Conservation (phyloP, 2,888 invertebrate genomes). For the Dynastes grantii region DNA sequence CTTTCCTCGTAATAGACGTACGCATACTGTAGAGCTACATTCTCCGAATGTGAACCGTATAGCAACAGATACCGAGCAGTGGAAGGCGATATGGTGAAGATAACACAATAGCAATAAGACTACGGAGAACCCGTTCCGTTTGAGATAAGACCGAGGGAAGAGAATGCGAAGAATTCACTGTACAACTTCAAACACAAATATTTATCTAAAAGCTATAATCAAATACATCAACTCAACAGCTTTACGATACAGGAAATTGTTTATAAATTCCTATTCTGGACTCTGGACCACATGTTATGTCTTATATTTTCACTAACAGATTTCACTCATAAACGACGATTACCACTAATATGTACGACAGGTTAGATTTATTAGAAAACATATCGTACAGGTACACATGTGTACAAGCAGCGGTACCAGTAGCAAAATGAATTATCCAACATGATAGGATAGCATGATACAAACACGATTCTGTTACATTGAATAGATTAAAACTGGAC, state of each 20-base stretch:
- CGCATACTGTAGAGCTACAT: conserved; percentile 8
- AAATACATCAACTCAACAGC: conserved; percentile 57
- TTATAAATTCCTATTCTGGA: conserved; percentile 47
- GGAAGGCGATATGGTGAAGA: conserved; percentile 36
- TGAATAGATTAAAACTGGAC: conserved; percentile 4
- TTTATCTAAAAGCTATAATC: conserved; percentile 59
- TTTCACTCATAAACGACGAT: conserved; percentile 35
- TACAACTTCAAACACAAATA: conserved; percentile 59
- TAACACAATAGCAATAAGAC: conserved; percentile 50
- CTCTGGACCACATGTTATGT: conserved; percentile 38
- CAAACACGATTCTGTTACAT: neutral
- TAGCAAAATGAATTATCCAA: no score
- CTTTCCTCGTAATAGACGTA: neutral
- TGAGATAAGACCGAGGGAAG: conserved; percentile 52
- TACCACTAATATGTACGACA: neutral
- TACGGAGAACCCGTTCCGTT: conserved; percentile 54
- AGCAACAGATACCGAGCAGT: conserved; percentile 18
- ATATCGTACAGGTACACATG: neutral
- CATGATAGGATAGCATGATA: no score
- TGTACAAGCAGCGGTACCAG: neutral
- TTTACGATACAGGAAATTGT: conserved; percentile 58
- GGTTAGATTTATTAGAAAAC: conserved; percentile 17
- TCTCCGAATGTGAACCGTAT: conserved; percentile 20
- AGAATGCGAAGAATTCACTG: conserved; percentile 59
- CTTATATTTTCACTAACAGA: conserved; percentile 27